phyloP scores from a whole-genome alignment of 2,797 vertebrate genomes.

The Anguilla anguilla region DNA sequence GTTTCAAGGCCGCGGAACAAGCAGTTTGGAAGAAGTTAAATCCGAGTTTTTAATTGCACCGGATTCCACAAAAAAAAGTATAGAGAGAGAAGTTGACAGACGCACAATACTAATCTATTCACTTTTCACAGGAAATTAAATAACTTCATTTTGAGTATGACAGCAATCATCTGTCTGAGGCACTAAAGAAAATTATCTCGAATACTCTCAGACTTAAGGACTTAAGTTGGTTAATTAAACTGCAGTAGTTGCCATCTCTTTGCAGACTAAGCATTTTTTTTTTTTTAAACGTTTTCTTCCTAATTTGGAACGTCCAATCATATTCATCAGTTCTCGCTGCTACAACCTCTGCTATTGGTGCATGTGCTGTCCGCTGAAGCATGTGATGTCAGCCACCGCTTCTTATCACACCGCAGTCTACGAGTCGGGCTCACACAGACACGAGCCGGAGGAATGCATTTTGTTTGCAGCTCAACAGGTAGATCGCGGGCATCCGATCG shows the following conservation, averaged over 20 bases:
- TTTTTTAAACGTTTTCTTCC: neutral
- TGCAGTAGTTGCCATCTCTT: neutral
- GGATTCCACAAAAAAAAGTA: neutral
- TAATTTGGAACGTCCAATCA: neutral
- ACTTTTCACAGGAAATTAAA: constrained; percentile 9
- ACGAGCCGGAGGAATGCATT: no score
- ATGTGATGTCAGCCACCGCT: no score
- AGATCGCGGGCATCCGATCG: no score
- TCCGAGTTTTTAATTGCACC: neutral
- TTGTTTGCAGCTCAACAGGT: no score
- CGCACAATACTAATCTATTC: neutral
- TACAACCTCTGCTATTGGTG: no score
- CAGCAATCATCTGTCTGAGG: neutral
- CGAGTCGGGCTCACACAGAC: no score
- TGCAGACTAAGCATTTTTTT: neutral
- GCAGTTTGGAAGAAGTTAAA: neutral
- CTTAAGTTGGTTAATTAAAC: neutral
- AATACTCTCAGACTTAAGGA: neutral
- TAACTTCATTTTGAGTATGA: neutral
- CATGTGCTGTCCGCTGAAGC: no score
- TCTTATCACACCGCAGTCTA: no score
- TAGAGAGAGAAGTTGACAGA: neutral
- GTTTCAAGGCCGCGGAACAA: neutral
- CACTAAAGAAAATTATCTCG: neutral
- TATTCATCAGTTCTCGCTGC: no score